A percentile compares a stretch with the other conserved stretches of the same genome.
Conservation (phyloP, 1,140 invertebrate species). For the Olivierus martensii region DNA sequence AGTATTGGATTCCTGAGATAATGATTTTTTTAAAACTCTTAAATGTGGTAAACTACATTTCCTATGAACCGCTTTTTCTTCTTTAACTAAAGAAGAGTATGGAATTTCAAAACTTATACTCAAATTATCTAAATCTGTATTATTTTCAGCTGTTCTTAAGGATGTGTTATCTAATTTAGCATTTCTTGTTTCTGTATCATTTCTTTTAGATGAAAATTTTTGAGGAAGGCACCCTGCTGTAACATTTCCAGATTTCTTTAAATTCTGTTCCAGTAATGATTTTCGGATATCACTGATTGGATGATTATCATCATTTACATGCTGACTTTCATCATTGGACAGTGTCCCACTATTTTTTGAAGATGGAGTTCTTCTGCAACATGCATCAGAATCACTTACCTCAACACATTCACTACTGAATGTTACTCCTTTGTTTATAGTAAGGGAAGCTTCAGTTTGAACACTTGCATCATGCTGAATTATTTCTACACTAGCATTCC, state of each 20-base stretch:
- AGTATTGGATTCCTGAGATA: slow-evolving; percentile 11
- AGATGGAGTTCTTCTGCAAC: too few relatives aligned
- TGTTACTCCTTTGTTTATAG: too few relatives aligned
- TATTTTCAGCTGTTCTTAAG: neutral
- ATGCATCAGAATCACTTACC: too few relatives aligned
- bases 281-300: neutral
- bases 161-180: neutral
- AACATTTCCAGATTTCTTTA: neutral
- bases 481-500: too few relatives aligned
- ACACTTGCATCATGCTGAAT: too few relatives aligned
- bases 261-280: neutral
- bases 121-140: slow-evolving; percentile 11
- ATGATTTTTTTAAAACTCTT: slow-evolving; percentile 12
- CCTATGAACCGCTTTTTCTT: slow-evolving; percentile 2
- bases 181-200: neutral
- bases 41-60: slow-evolving; percentile 13
- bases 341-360: too few relatives aligned
- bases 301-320: neutral
- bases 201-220: neutral
- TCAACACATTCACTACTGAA: too few relatives aligned
- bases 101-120: slow-evolving; percentile 15
- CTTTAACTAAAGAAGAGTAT: neutral
- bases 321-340: too few relatives aligned
- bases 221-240: neutral
- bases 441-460: too few relatives aligned